These are phyloP conservation scores for Microcebus murinus DNA, from an alignment of 2,113 vertebrate genomes.

Conservation along the genomic window DNA sequence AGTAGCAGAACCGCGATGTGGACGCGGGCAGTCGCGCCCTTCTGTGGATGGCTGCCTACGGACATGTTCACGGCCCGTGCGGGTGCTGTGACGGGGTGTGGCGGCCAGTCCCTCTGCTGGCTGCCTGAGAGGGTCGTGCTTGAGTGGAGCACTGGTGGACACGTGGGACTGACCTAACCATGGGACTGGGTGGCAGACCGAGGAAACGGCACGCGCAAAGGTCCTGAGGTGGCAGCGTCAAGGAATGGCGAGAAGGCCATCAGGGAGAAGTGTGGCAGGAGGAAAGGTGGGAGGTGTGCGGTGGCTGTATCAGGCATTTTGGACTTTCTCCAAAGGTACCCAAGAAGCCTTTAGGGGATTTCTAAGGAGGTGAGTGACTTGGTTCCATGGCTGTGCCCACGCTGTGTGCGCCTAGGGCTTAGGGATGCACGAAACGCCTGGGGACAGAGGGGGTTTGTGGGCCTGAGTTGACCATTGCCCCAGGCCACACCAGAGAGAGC, in stretches of 20 bases:
- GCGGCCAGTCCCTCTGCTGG: neutral
- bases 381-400: neutral
- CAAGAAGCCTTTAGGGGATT: neutral
- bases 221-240: neutral
- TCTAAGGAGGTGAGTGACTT: neutral
- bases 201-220: neutral
- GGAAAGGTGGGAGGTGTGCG: neutral
- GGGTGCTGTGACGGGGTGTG: neutral
- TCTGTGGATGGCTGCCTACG: neutral
- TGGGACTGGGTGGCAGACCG: neutral
- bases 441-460: neutral
- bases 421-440: neutral
- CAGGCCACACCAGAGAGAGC: neutral
- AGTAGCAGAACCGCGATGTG: neutral
- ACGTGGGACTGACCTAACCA: neutral
- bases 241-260: neutral
- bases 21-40: neutral
- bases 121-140: neutral
- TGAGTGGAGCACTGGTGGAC: neutral
- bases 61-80: neutral
- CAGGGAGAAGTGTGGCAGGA: neutral
- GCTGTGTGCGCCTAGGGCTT: too few relatives aligned
- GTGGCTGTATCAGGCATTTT: neutral
- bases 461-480: neutral
- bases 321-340: neutral